Conservation (phyloP, 2,888 invertebrate species). For the Eledone cirrhosa region DNA sequence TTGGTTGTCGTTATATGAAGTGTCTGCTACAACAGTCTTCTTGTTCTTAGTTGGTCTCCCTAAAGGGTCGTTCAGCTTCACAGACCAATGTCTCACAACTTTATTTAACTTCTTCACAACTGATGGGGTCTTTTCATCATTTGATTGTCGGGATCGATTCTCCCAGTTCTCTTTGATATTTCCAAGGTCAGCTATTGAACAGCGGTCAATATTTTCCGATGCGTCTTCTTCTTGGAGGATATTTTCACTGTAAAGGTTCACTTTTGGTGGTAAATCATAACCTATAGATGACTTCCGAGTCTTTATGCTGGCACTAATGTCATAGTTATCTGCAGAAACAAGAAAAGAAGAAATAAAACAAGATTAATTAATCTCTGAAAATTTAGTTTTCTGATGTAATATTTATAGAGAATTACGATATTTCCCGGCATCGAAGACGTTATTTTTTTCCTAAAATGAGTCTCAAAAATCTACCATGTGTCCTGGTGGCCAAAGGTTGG, state of each 20-base stretch:
- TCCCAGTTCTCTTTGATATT: conserved; percentile 58
- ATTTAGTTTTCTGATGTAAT: no score
- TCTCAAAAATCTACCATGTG: no score
- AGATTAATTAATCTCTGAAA: no score
- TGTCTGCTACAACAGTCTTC: conserved; percentile 34
- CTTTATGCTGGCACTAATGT: not conserved
- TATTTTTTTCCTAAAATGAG: no score
- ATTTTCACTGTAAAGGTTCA: conserved; percentile 56
- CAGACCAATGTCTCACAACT: conserved; percentile 50
- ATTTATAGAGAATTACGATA: no score
- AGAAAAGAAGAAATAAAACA: not conserved
- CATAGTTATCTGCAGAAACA: not conserved
- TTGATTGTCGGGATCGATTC: not conserved
- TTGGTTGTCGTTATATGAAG: conserved; percentile 38
- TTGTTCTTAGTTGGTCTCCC: conserved; percentile 29
- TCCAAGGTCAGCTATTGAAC: conserved; percentile 56
- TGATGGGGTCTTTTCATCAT: not conserved
- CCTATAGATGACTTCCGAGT: not conserved
- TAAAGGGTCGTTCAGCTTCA: conserved; percentile 42
- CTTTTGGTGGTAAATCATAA: conserved; percentile 44
- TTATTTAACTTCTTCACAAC: conserved; percentile 10
- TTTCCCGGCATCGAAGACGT: no score
- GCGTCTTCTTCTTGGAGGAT: conserved; percentile 51
- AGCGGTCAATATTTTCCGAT: conserved; percentile 52
- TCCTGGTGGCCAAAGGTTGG: no score